Evolutionary conservation across 1,140 invertebrate genomes (phyloP).

Genomic region (Brachionus plicatilis): DNA sequence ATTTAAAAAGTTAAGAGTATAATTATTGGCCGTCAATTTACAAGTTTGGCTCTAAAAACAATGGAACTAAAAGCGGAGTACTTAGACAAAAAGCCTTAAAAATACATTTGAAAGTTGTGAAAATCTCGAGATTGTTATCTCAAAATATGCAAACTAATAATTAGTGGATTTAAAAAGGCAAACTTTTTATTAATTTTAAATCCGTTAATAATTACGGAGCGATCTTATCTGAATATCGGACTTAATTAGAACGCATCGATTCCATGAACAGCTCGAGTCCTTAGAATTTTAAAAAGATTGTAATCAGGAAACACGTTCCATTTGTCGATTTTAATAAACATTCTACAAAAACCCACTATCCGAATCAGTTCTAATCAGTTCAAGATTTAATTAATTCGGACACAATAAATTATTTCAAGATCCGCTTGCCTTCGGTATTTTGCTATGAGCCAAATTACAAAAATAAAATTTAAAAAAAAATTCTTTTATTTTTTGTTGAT

Average conservation of each 20-base stretch:
- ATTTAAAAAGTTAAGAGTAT: neutral
- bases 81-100: neutral
- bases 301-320: neutral
- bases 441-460: too few species aligned
- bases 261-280: neutral
- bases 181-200: neutral
- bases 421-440: neutral
- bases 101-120: slow-evolving; percentile 25
- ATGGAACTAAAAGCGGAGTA: neutral
- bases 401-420: neutral
- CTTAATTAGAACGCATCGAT: neutral
- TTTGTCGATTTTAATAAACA: neutral
- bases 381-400: neutral
- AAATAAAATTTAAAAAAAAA: too few species aligned
- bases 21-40: slow-evolving; percentile 14
- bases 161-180: neutral
- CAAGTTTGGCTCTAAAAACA: slow-evolving; percentile 8
- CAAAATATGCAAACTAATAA: neutral
- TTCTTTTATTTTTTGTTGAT: neutral
- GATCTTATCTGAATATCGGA: neutral
- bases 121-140: slow-evolving; percentile 20
- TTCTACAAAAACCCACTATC: neutral
- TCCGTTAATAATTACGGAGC: neutral
- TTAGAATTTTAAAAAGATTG: neutral
- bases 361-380: neutral